These are phyloP conservation scores for Ceryle rudis DNA, from an alignment of 2,797 vertebrate species.

Conservation along the genomic window DNA sequence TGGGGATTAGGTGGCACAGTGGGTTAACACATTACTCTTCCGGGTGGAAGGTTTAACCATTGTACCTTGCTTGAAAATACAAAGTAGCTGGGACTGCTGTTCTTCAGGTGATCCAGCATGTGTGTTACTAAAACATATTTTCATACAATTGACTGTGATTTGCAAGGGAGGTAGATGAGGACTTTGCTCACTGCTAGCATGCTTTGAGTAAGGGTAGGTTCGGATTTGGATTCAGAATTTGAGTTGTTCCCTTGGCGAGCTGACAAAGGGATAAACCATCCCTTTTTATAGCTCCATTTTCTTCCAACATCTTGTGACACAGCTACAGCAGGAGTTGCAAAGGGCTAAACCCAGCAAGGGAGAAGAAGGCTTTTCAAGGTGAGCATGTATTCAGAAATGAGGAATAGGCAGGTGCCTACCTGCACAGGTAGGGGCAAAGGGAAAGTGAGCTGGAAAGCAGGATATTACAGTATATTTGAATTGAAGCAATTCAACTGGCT, in stretches of 20 bases:
- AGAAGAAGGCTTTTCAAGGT: background rate
- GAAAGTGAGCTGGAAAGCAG: background rate
- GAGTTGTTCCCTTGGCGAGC: background rate
- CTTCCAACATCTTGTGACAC: background rate
- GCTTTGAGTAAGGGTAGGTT: background rate
- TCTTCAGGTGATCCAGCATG: background rate
- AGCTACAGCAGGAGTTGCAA: background rate
- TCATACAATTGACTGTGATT: background rate
- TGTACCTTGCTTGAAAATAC: background rate
- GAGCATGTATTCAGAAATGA: background rate
- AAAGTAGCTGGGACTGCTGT: background rate
- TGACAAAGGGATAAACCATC: background rate
- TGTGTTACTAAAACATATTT: background rate
- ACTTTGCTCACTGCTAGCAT: background rate
- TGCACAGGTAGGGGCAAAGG: background rate
- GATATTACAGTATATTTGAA: background rate
- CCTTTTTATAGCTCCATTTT: background rate
- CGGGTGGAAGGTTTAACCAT: background rate
- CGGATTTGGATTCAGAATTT: background rate
- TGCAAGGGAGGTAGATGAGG: background rate
- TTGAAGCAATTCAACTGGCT: background rate
- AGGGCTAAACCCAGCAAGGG: background rate
- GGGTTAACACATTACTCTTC: slow-evolving; percentile 26
- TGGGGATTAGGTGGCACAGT: slow-evolving; percentile 17
- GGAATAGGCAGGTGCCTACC: background rate